Conservation (phyloP, 2,113 vertebrate genomes). For the Danio rerio region DNA sequence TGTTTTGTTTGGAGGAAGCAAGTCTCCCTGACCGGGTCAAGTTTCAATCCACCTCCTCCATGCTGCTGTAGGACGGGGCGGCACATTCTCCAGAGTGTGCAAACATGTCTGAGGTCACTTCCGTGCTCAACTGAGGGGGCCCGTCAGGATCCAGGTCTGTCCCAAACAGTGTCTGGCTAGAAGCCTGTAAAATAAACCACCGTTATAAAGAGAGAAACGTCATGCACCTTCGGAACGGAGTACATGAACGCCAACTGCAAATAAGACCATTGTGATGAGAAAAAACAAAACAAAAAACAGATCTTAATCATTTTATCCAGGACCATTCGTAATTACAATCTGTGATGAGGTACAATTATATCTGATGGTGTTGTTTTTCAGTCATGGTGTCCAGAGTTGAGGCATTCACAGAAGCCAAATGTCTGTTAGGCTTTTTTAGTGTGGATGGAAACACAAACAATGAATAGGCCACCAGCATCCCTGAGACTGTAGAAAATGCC, state of each 20-base stretch:
- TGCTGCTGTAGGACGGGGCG: conserved; percentile 92
- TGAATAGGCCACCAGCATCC: conserved; percentile 5
- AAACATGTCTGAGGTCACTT: conserved; percentile 84
- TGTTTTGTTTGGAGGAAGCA: conserved; percentile 42
- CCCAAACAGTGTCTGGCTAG: conserved; percentile 84
- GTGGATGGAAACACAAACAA: not conserved
- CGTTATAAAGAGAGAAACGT: conserved; percentile 50
- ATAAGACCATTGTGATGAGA: not conserved
- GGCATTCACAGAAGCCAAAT: conserved; percentile 11
- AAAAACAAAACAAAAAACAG: too few relatives aligned
- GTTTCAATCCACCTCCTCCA: conserved; percentile 94
- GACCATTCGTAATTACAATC: not conserved
- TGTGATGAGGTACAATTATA: not conserved
- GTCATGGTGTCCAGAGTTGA: not conserved
- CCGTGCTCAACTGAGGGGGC: conserved; percentile 80
- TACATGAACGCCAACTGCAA: conserved; percentile 19
- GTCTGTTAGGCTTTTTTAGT: not conserved
- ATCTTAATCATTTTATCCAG: not conserved
- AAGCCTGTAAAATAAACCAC: conserved; percentile 91
- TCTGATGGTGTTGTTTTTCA: not conserved
- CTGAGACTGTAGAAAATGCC: conserved; percentile 24
- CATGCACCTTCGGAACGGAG: not conserved
- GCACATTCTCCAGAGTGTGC: conserved; percentile 81
- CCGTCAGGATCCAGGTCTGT: conserved; percentile 85
- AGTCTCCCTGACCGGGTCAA: conserved; percentile 38